Evolutionary conservation across 2,113 vertebrate genomes (phyloP).

Genomic region (Lampris megalopsis): DNA sequence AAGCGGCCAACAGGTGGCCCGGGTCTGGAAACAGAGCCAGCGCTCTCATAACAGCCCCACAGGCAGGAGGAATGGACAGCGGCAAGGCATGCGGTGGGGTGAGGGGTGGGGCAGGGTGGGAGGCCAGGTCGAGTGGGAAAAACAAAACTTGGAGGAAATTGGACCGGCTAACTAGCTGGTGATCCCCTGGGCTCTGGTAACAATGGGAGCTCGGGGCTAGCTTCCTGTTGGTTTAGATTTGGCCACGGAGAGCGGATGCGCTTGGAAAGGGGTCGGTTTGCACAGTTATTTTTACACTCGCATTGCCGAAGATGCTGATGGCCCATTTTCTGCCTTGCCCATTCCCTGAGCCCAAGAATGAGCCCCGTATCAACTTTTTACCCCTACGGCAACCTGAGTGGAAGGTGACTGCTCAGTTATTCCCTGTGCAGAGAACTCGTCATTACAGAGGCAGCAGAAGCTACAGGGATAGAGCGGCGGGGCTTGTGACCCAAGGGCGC

Average conservation of each 20-base stretch:
- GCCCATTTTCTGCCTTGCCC: conserved; percentile 55
- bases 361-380: conserved; percentile 28
- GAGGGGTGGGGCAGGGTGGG: conserved; percentile 14
- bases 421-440: too few species aligned
- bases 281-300: conserved; percentile 56
- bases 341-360: conserved; percentile 44
- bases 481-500: too few species aligned
- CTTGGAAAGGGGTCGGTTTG: conserved; percentile 33
- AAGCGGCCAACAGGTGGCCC: conserved; percentile 56
- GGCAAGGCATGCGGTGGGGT: conserved; percentile 2
- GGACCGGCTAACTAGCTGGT: conserved; percentile 41
- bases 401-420: not conserved
- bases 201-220: conserved; percentile 58
- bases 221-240: conserved; percentile 53
- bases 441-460: too few species aligned
- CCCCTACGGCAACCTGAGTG: conserved; percentile 4
- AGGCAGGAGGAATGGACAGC: conserved; percentile 22
- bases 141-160: conserved; percentile 46
- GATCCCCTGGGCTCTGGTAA: conserved; percentile 44
- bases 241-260: conserved; percentile 51
- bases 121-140: conserved; percentile 46
- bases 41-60: conserved; percentile 16
- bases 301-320: conserved; percentile 48
- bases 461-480: too few species aligned
- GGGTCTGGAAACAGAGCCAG: conserved; percentile 43